Evolutionary conservation across 2,888 invertebrate genomes (phyloP).

Genomic region (Tachina grossa): DNA sequence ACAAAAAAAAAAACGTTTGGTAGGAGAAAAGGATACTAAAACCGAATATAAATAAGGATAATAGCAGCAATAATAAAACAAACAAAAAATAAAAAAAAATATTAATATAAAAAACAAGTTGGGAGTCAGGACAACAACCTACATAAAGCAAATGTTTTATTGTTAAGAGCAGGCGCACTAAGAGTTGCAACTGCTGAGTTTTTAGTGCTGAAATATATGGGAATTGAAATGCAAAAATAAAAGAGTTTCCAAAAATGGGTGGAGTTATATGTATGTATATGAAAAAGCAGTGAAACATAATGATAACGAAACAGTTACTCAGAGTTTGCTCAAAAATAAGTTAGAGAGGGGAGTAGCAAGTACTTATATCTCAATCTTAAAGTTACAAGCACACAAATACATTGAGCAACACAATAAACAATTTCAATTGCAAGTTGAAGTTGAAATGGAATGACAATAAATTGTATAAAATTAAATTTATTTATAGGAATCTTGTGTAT

Average conservation of each 20-base stretch:
- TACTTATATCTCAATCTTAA: slow-evolving; percentile 44
- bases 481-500: slow-evolving; percentile 44
- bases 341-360: background rate
- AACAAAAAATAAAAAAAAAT: slow-evolving; percentile 36
- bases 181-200: background rate
- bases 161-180: slow-evolving; percentile 58
- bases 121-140: slow-evolving; percentile 69
- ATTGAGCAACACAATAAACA: slow-evolving; percentile 36
- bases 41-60: slow-evolving; percentile 56
- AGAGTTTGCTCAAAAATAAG: background rate
- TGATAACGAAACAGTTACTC: slow-evolving; percentile 23
- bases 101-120: background rate
- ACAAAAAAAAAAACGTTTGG: slow-evolving; percentile 34
- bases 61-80: slow-evolving; percentile 27
- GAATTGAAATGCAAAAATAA: background rate
- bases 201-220: background rate
- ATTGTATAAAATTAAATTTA: slow-evolving; percentile 46
- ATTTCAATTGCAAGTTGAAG: slow-evolving; percentile 57
- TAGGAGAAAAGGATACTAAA: slow-evolving; percentile 41
- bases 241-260: slow-evolving; percentile 25
- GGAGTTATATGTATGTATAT: slow-evolving; percentile 4
- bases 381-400: slow-evolving; percentile 17
- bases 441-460: slow-evolving; percentile 71
- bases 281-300: slow-evolving; percentile 33
- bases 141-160: slow-evolving; percentile 32